Evolutionary conservation across 2,113 vertebrate genomes (phyloP), one percentile per base, ranked within the genome.

Genomic region (Brienomyrus longianalis): DNA sequence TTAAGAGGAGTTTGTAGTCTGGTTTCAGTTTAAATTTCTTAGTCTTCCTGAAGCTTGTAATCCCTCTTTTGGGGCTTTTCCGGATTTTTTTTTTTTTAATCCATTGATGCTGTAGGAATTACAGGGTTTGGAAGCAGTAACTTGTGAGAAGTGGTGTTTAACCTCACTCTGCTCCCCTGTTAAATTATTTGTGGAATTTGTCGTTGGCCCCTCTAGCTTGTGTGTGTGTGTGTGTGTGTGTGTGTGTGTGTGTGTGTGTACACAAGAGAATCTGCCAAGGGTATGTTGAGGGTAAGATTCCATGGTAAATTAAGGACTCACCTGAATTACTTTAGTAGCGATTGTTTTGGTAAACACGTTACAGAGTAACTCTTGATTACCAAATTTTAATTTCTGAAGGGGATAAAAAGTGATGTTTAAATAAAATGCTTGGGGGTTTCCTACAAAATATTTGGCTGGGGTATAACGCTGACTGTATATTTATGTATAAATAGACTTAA

Each of bases 131-230:
- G 31, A 83, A 43, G 39, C 77, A 39, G 31, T 83, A 83, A 83
- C 13, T 13, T 83, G 77, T 83, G 45, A 51, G n/a, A 51, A 1
- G 43, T 85, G 23, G 1, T 51, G n/a, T 86, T 31, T 51, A 27
- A 15, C 47, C 23, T 48, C 48, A n/a, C 19, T 86, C 83, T 86
- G 48, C 47, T 51, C 83, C 83, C 83, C 50, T 11, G 45, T 23
- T 51, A 21, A 51, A 86, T 84, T 84, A 84, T 86, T 86, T 86
- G 83, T 86, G 83, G 83, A 86, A 86, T 86, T 27, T 86, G 45
- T 86, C 9, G 5, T 48, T 51, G 45, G 21, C 83, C 83, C 48
- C 39, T 70, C 2, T 11, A 31, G 62, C n/a, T 1, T 59, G 13
- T 59, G 48, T 1, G 56, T 59, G 5, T 59, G 54, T 52, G 3